phyloP scores from a whole-genome alignment of 1,140 invertebrate genomes.

The Tetragonula clypearis region DNA sequence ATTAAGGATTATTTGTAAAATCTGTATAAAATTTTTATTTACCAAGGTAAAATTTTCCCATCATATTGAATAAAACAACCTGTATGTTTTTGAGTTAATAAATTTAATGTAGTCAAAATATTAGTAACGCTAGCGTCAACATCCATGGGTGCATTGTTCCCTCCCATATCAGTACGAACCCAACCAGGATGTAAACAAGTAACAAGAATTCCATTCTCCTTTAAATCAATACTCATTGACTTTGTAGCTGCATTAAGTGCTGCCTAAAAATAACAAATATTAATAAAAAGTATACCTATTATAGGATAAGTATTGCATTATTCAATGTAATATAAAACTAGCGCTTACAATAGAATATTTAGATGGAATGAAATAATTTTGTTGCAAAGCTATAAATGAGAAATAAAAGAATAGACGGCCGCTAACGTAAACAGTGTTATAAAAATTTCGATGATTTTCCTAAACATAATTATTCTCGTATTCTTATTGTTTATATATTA shows the following conservation, averaged over 20 bases:
- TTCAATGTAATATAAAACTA: neutral
- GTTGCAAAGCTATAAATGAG: neutral
- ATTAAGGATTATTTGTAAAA: neutral
- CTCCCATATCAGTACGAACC: slow-evolving; percentile 95
- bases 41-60: slow-evolving; percentile 89
- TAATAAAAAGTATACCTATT: slow-evolving; percentile 34
- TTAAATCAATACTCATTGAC: slow-evolving; percentile 91
- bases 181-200: slow-evolving; percentile 93
- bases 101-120: slow-evolving; percentile 86
- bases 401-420: neutral
- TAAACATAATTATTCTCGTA: neutral
- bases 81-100: slow-evolving; percentile 85
- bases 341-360: neutral
- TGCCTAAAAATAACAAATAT: slow-evolving; percentile 81
- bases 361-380: neutral
- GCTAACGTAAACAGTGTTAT: neutral
- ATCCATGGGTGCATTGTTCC: slow-evolving; percentile 88
- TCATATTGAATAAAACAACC: slow-evolving; percentile 91
- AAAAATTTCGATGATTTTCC: neutral
- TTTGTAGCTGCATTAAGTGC: slow-evolving; percentile 94
- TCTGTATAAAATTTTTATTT: slow-evolving; percentile 62
- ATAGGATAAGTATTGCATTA: neutral
- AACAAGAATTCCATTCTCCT: slow-evolving; percentile 88
- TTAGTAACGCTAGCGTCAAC: slow-evolving; percentile 85
- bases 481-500: too few relatives aligned